A percentile compares a stretch with the other conserved stretches of the same genome.
Conservation (phyloP, 2,113 vertebrate species). For the Eudyptes chrysolophus region DNA sequence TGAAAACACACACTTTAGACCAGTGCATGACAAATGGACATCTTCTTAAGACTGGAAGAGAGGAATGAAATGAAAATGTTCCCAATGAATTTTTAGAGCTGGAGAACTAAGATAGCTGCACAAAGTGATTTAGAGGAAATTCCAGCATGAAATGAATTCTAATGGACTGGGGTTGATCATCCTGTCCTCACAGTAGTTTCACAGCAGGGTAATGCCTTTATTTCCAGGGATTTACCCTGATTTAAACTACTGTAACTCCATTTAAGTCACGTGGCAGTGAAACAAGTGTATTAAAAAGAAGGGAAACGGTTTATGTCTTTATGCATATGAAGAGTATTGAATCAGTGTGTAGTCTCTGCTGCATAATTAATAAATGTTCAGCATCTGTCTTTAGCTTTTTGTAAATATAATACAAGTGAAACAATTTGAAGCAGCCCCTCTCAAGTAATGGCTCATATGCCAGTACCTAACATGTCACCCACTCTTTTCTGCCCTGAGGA, state of each 20-base stretch:
- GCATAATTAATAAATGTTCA: not conserved
- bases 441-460: not conserved
- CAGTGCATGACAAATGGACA: not conserved
- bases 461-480: not conserved
- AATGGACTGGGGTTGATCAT: not conserved
- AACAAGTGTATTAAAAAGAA: not conserved
- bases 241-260: not conserved
- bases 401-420: not conserved
- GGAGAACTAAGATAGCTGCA: not conserved
- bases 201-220: not conserved
- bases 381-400: not conserved
- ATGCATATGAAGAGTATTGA: not conserved
- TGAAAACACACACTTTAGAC: not conserved
- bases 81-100: not conserved
- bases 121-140: not conserved
- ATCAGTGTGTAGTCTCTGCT: not conserved
- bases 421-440: not conserved
- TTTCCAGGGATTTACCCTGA: not conserved
- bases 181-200: not conserved
- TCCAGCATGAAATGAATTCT: not conserved
- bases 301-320: not conserved
- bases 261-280: not conserved
- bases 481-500: not conserved
- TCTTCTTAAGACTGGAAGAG: not conserved
- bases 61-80: not conserved